A percentile compares a stretch with the other conserved stretches of the same genome.
Evolutionary conservation across 2,797 vertebrate species (phyloP).

Genomic region (Sebastiscus albofasciatus): DNA sequence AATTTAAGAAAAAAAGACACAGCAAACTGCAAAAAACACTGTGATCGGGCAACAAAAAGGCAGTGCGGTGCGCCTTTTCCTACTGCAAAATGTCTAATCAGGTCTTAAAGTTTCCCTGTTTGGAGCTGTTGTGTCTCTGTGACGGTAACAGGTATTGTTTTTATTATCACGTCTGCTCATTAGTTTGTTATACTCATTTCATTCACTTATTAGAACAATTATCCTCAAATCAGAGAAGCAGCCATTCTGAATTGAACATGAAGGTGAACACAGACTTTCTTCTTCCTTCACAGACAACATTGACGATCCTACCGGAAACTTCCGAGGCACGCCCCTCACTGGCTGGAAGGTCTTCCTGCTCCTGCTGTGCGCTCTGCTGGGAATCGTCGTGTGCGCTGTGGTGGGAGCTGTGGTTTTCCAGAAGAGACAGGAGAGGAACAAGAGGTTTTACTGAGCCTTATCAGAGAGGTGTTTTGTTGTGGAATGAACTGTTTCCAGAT

Average conservation of each 20-base stretch:
- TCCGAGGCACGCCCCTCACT: conserved; percentile 92
- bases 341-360: conserved; percentile 98
- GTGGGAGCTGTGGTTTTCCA: conserved; percentile 98
- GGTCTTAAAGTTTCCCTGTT: no score
- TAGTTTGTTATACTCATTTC: neutral
- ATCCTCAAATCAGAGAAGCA: neutral
- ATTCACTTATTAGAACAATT: neutral
- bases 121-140: no score
- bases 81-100: no score
- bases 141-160: neutral
- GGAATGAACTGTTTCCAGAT: conserved; percentile 52
- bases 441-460: conserved; percentile 92
- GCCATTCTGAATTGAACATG: neutral
- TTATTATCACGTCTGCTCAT: neutral
- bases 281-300: conserved; percentile 87
- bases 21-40: no score
- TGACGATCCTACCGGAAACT: conserved; percentile 96
- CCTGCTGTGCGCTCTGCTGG: conserved; percentile 92
- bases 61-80: no score
- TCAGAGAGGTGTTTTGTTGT: conserved; percentile 3
- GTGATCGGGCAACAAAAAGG: no score
- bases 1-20: no score
- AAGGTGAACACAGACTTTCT: neutral
- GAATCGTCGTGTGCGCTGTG: conserved; percentile 94
- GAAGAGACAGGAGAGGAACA: conserved; percentile 97